Base-by-base conservation (phyloP, 2,797 vertebrate species). In the Lagodon rhomboides region DNA sequence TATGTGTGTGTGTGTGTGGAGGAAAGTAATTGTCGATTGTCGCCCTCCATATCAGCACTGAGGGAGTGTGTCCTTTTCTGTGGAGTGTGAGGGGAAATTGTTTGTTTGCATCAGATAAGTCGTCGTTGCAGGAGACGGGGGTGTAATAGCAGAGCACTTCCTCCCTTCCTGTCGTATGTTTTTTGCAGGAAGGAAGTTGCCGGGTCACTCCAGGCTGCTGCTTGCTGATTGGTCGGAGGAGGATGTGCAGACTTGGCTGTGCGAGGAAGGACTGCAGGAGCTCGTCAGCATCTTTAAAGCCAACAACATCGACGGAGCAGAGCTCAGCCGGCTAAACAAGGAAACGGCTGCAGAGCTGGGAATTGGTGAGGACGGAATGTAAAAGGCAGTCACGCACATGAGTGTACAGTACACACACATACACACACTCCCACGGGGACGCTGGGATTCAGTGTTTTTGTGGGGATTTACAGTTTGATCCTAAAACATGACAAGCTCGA, bases 281-380 rank as follows among this genome's bases (percentile, higher is more conserved):
- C 93, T 98, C 0, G 80, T 95, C 64, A 75, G 27, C 56, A 72
- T 93, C 90, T 98, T 98, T 89, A 95, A 94, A 91, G 85, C 64
- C 55, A 96, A 97, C 90, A 96, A 98, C 83, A 96, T 97, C 0
- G 96, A 97, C 54, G 96, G 97, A 60, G 89, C 92, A 74, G 96
- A 97, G 90, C 93, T 98, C 4, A 84, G 95, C 75, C 92, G 77
- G 81, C 95, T 97, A 85, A 96, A 92, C 77, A 97, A 95, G 85
- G 96, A 97, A 73, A 95, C 92, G 4, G 89, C 96, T 75, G 65
- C 87, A n/a, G 96, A 97, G 79, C 93, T 98, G 88, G 96, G 96
- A 91, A 96, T 97, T 12, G 96, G 97, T 97, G 94, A 97, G 96
- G 68, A 71, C 13, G n/a, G 25, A 79, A 41, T 54, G 69, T 68